Conservation (phyloP, 1,140 invertebrate species). For the Conus ventricosus region DNA sequence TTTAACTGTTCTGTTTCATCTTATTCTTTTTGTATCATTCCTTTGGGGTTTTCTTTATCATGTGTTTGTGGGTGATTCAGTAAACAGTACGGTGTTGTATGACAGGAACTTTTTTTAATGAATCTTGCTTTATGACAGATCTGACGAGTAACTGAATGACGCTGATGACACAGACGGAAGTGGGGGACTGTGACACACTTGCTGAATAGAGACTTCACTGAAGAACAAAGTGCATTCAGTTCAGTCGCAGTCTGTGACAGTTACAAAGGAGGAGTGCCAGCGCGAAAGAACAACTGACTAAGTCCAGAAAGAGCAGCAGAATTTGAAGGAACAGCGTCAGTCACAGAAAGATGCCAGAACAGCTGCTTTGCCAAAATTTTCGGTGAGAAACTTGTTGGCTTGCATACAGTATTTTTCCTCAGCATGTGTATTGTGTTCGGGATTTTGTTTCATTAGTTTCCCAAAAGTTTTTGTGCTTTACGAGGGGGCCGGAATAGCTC, state of each 20-base stretch:
- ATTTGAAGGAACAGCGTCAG: constrained; percentile 34
- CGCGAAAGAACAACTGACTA: constrained; percentile 36
- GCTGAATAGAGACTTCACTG: neutral
- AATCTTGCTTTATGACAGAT: neutral
- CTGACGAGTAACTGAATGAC: neutral
- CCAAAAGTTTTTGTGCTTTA: too few relatives aligned
- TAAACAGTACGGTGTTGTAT: too few relatives aligned
- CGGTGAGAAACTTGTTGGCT: constrained; percentile 34
- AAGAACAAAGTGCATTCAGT: neutral
- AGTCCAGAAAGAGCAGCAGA: constrained; percentile 34
- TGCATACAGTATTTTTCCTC: too few relatives aligned
- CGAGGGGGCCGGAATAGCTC: too few relatives aligned
- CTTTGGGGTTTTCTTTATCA: too few relatives aligned
- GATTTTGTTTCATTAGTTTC: neutral
- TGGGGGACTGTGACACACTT: neutral
- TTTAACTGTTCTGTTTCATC: too few relatives aligned
- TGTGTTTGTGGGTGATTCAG: too few relatives aligned
- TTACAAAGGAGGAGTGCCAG: constrained; percentile 40
- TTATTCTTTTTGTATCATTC: too few relatives aligned
- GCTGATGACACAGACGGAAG: too few relatives aligned
- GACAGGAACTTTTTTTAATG: too few relatives aligned
- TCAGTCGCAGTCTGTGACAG: neutral
- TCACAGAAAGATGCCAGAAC: constrained; percentile 43
- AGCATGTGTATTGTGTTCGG: neutral
- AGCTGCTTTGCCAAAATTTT: constrained; percentile 46